Evolutionary conservation across 2,113 vertebrate species (phyloP).

Genomic region (Prinia subflava): DNA sequence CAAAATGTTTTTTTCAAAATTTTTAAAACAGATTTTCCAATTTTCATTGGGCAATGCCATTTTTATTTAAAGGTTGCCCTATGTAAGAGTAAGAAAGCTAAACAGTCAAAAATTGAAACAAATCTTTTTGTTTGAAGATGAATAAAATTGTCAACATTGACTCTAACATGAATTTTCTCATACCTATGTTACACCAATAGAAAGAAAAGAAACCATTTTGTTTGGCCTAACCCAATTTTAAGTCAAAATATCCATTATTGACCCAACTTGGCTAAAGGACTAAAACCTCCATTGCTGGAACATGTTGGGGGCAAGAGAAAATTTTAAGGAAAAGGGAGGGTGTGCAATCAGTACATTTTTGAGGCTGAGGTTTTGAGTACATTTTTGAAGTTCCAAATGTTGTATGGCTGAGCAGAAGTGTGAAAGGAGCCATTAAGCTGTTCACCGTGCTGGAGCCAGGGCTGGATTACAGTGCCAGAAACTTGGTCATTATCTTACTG

Average conservation of each 20-base stretch:
- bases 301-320: neutral
- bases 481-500: neutral
- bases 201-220: neutral
- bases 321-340: neutral
- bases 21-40: neutral
- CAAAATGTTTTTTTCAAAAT: neutral
- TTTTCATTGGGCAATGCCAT: neutral
- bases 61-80: neutral
- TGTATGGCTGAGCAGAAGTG: neutral
- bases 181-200: neutral
- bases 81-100: neutral
- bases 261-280: neutral
- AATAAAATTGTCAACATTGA: neutral
- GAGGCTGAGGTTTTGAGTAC: neutral
- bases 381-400: neutral
- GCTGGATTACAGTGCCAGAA: neutral
- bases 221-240: neutral
- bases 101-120: neutral
- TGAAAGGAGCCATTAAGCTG: conserved; percentile 5
- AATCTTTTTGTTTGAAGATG: neutral
- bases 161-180: neutral
- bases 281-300: neutral
- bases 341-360: neutral
- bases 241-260: neutral
- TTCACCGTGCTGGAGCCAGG: neutral